Percentiles rank a stretch among this genome's conserved stretches.
phyloP scores from a whole-genome alignment of 2,888 invertebrate species.

The Eristalis pertinax region DNA sequence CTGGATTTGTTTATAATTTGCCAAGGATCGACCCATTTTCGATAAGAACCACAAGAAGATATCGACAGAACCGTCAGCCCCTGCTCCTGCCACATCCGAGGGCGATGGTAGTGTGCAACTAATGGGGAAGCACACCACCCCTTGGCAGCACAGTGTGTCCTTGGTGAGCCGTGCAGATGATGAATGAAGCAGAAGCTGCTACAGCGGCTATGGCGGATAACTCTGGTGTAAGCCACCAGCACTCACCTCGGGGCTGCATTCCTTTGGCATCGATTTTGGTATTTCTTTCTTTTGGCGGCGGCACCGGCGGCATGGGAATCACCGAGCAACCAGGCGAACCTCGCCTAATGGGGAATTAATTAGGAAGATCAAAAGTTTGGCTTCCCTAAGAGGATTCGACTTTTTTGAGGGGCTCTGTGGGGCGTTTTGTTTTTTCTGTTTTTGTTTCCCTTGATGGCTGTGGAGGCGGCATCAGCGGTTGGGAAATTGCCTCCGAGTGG shows the following conservation, averaged over 20 bases:
- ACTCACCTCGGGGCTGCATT: slow-evolving; percentile 57
- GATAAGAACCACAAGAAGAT: slow-evolving; percentile 49
- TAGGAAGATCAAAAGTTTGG: slow-evolving; percentile 60
- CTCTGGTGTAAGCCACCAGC: slow-evolving; percentile 43
- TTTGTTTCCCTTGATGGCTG: background rate
- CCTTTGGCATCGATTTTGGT: slow-evolving; percentile 59
- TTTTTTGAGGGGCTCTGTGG: background rate
- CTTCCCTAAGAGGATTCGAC: slow-evolving; percentile 34
- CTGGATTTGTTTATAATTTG: slow-evolving; percentile 73
- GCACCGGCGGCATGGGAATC: slow-evolving; percentile 37
- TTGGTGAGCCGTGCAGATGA: slow-evolving; percentile 44
- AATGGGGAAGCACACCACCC: slow-evolving; percentile 7
- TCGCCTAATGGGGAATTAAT: slow-evolving; percentile 62
- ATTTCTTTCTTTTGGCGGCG: background rate
- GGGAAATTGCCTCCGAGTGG: background rate
- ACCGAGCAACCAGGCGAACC: slow-evolving; percentile 30
- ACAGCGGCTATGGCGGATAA: slow-evolving; percentile 5
- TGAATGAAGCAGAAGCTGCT: slow-evolving; percentile 42
- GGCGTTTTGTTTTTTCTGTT: background rate
- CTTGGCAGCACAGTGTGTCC: background rate
- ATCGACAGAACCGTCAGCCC: slow-evolving; percentile 25
- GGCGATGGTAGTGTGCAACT: slow-evolving; percentile 15
- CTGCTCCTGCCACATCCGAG: background rate
- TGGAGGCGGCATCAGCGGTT: background rate
- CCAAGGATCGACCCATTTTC: slow-evolving; percentile 65